Base-by-base conservation (phyloP, 2,797 vertebrate genomes). In the Typhlichthys eigenmanni region DNA sequence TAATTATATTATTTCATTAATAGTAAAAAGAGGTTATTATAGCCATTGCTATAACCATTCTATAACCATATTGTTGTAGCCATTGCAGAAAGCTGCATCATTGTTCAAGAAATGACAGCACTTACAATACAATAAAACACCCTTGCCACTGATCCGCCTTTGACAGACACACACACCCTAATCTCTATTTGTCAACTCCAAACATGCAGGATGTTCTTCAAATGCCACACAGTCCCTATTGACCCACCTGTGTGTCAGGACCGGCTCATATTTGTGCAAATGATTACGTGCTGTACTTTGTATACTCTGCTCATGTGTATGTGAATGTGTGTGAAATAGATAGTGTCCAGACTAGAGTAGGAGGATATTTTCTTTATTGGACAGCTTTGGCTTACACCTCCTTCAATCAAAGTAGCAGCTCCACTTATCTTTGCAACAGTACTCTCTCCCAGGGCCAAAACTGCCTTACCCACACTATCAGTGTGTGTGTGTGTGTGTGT, bases 121-220 rank as follows among this genome's bases (percentile, higher is more conserved):
- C 24, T 24, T 24, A 24, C 24, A 24, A 24, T 24, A 24, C 24
- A 24, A 24, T 24, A 24, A 24, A 48, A 48, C 13, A 4, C 47
- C n/a, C 47, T 14, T 7, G n/a, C n/a, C 71, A 73, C 57, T 53
- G 2, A 34, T 13, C 57, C 60, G 58, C 64, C 56, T 79, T 65
- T 56, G 60, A n/a, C 32, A 43, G 14, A 46, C 71, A 68, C 43
- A 1, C 12, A 11, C 46, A 12, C 49, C 64, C 61, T 80, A 49
- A 82, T 81, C 72, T 75, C 29, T 74, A 8, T 79, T 81, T 81
- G 69, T 63, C 60, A 52, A 13, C 54, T 69, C 55, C 34, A 47
- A 64, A 60, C 51, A 24, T 66, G 59, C 64, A 70, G 58, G 62
- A 10, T 45, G 75, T 76, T 85, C 78, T 78, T 76, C 62, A 76